Evolutionary conservation across 2,113 vertebrate species (phyloP), one percentile per base, ranked within the genome.

Genomic region (Chaetura pelagica): DNA sequence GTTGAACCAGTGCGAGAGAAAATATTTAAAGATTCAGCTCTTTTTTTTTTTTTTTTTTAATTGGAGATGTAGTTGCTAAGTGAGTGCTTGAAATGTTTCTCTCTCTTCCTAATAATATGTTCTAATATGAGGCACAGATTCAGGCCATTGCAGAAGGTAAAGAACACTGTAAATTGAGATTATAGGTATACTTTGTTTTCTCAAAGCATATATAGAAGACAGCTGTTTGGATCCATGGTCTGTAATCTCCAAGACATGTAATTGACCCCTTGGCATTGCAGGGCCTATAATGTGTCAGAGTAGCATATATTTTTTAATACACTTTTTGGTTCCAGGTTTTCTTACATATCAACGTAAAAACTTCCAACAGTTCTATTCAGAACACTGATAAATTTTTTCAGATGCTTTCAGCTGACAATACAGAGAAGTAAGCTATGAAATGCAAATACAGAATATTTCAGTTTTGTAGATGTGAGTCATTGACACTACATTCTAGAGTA

Each of bases 61-160:
- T 26, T 68, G 23, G 26, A 75, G 38, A 38, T 38, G 22, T 8
- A 75, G 12, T 40, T 75, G 27, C 42, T 92, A 69, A 78, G 72
- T 77, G 35, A 77, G 35, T 55, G 7, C 64, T 87, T 84, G 30
- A 96, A 95, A 93, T 75, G 23, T 75, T 91, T 95, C 44, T 35
- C 18, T 92, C 38, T 81, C 74, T 91, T 71, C 59, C 83, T 91
- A 21, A n/a, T 91, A 89, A 75, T 84, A 93, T 62, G 69, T 67
- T 84, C 57, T 89, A 44, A 87, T 94, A 85, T 27, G 48, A 96
- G 90, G 62, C 55, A 89, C 71, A 95, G 84, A 90, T 86, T 95
- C 63, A 95, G 82, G 69, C 48, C 79, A 63, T 62, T 95, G 84
- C 83, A 93, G 55, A 96, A 97, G 82, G 96, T 85, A 92, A 95